Percentiles rank a stretch among this genome's conserved stretches.
These are phyloP conservation scores for Aricia artaxerxes DNA, from an alignment of 2,888 invertebrate species.

Conservation along the genomic window DNA sequence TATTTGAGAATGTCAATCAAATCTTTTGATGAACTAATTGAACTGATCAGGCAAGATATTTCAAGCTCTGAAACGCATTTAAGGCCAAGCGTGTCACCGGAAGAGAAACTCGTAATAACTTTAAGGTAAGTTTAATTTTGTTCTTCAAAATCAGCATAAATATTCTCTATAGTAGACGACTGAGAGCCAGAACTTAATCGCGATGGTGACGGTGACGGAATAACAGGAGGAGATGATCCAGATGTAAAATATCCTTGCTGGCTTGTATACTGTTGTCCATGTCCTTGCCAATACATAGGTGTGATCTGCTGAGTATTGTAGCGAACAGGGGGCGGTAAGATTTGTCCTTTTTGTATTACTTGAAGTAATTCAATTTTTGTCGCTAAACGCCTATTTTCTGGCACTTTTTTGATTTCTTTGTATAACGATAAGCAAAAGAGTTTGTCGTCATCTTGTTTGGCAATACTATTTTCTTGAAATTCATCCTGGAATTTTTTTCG, in stretches of 20 bases:
- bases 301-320: constrained; percentile 44
- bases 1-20: constrained; percentile 49
- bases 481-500: constrained; percentile 40
- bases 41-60: constrained; percentile 47
- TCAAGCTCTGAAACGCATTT: constrained; percentile 37
- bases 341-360: constrained; percentile 43
- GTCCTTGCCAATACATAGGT: constrained; percentile 34
- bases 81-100: constrained; percentile 17
- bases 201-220: neutral
- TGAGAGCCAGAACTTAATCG: neutral
- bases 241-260: constrained; percentile 22
- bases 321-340: constrained; percentile 42
- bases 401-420: constrained; percentile 45
- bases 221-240: neutral
- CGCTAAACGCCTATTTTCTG: constrained; percentile 45
- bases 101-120: constrained; percentile 4
- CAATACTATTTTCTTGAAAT: constrained; percentile 42
- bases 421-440: constrained; percentile 48
- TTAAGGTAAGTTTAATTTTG: constrained; percentile 11
- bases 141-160: constrained; percentile 6
- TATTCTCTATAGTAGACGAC: neutral
- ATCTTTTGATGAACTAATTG: constrained; percentile 48
- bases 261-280: constrained; percentile 20
- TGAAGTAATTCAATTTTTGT: constrained; percentile 48
- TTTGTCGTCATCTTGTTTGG: constrained; percentile 47